phyloP scores from a whole-genome alignment of 37 sponge, comb jelly and placozoan genomes.

The Amphimedon queenslandica region DNA sequence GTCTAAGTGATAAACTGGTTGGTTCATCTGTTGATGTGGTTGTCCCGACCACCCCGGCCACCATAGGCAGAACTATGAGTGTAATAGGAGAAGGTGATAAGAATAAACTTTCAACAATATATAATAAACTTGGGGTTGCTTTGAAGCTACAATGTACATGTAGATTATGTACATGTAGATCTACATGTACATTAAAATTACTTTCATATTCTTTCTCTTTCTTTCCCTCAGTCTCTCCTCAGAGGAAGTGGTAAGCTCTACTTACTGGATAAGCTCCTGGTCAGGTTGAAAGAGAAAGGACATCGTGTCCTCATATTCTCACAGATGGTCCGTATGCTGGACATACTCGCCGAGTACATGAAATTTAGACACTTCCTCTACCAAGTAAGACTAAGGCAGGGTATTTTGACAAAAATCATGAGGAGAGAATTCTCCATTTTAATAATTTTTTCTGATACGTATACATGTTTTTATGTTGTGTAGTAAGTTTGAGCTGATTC shows the following conservation, averaged over 20 bases:
- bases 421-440: no score
- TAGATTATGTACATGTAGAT: not conserved
- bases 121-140: no score
- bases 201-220: constrained; percentile 18
- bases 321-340: constrained; percentile 97
- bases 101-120: no score
- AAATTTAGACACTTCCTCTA: constrained; percentile 68
- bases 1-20: no score
- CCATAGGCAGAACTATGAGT: no score
- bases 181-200: not conserved
- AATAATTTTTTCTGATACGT: no score
- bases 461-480: no score
- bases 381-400: constrained; percentile 42
- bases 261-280: constrained; percentile 91
- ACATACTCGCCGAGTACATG: constrained; percentile 94
- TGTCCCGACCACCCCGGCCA: no score
- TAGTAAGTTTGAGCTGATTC: no score
- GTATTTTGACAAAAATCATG: not conserved
- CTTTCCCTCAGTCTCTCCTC: constrained; percentile 45
- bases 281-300: constrained; percentile 79
- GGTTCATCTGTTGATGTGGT: no score
- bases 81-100: no score
- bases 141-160: no score
- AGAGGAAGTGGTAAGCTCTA: constrained; percentile 91
- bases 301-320: constrained; percentile 97